A percentile compares a stretch with the other conserved stretches of the same genome.
These are phyloP conservation scores for Eufriesea mexicana DNA, from an alignment of 1,140 invertebrate genomes.

Conservation along the genomic window DNA sequence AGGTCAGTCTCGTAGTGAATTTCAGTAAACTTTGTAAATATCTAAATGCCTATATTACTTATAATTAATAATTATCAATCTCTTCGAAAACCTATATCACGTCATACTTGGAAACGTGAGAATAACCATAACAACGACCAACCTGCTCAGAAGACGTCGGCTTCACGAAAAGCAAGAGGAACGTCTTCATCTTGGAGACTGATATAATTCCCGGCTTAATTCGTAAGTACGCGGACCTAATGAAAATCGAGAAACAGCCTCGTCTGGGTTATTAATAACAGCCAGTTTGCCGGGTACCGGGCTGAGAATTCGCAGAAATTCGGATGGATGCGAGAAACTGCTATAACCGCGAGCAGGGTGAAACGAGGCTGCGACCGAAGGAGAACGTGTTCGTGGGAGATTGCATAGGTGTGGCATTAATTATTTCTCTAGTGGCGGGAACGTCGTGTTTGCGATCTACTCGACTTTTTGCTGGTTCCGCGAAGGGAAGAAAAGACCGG, in stretches of 20 bases:
- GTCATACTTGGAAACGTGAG: no score
- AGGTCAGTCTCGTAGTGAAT: no score
- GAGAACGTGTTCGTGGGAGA: neutral
- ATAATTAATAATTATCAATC: no score
- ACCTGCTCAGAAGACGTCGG: neutral
- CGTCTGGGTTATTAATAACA: constrained; percentile 13
- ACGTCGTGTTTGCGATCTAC: constrained; percentile 66
- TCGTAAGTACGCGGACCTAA: neutral
- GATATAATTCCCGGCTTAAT: neutral
- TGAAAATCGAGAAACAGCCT: constrained; percentile 6
- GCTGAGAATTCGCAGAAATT: neutral
- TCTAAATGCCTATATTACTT: no score
- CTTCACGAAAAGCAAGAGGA: neutral
- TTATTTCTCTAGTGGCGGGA: constrained; percentile 62
- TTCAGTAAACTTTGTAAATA: no score
- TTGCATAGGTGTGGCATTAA: constrained; percentile 58
- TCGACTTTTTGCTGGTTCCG: constrained; percentile 59
- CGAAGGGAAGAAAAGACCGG: constrained; percentile 8
- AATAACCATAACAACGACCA: neutral
- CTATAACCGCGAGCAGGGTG: neutral
- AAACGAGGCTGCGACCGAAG: neutral
- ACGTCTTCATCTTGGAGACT: neutral
- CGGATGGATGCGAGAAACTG: neutral
- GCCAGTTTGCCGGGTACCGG: neutral
- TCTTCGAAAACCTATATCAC: no score